Evolutionary conservation across 2,113 vertebrate genomes (phyloP), one percentile per base, ranked within the genome.

Genomic region (Pseudonaja textilis): DNA sequence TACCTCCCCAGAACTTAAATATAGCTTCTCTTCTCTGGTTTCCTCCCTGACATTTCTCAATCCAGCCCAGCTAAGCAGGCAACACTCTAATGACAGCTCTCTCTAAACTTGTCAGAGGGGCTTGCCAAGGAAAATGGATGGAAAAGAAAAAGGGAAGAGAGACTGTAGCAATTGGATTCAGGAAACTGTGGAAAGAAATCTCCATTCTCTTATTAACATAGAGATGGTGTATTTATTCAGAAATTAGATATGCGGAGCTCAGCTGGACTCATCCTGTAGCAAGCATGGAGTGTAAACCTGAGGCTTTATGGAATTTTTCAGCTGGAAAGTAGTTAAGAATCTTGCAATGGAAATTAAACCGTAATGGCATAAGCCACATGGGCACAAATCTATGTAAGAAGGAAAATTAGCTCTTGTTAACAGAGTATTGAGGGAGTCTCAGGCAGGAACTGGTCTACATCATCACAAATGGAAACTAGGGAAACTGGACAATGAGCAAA

Each of bases 1-100:
- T 18, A 42, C 54, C 22, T 39, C 50, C 52, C 52, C 52, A 34
- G 69, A 59, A 45, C 54, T 88, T 91, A 91, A 91, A 93, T 89
- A 89, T 89, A 91, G 90, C 93, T 61, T 16, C 61, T 47, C 64
- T 74, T 88, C 90, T 93, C 93, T 29, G 23, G 87, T 91, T 93
- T 93, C 93, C 29, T 34, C 47, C 26, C 50, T 93, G 93, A 89
- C 90, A 89, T 91, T 93, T 91, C 90, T 88, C 85, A 59, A 34
- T n/a, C 22, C 61, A 85, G 88, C 69, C 69, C 50, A 56, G 59
- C 54, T 59, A 57, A 85, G 88, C 29, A 85, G 1, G 64, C 61
- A 45, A 3, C 3, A 12, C 10, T n/a, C 25, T 22, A 89, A 81
- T 89, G 91, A 92, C 61, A 56, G 45, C 59, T 88, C 91, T 34